phyloP scores from a whole-genome alignment of 2,888 invertebrate genomes.

The Frankliniella intonsa region DNA sequence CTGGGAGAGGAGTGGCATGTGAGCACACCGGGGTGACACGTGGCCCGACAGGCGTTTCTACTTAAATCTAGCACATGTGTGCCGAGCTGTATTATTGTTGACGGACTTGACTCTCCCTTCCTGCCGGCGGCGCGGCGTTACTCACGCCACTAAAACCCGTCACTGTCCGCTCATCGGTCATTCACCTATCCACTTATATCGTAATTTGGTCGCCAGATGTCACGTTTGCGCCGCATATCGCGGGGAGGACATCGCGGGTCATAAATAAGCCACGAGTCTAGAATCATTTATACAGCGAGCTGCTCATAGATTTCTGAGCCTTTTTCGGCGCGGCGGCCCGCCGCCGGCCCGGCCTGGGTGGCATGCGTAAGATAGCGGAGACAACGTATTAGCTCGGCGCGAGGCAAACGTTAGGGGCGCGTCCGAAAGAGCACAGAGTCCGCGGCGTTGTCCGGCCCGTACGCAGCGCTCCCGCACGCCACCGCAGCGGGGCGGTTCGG shows the following conservation, averaged over 20 bases:
- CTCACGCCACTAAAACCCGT: too few species aligned
- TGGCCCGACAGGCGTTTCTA: too few species aligned
- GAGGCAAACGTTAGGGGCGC: background rate
- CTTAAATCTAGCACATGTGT: too few species aligned
- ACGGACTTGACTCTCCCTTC: too few species aligned
- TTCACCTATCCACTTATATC: background rate
- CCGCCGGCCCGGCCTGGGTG: background rate
- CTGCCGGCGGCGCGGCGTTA: too few species aligned
- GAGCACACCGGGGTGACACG: too few species aligned
- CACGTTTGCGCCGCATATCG: background rate
- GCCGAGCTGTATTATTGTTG: too few species aligned
- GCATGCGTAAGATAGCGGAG: background rate
- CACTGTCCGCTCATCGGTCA: background rate
- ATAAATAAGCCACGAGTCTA: background rate
- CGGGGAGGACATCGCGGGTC: background rate
- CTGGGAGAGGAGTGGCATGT: too few species aligned
- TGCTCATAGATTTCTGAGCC: background rate
- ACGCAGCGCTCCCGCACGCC: too few species aligned
- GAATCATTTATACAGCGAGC: background rate
- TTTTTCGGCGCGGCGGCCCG: background rate
- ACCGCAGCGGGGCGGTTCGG: background rate
- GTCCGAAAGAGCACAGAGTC: too few species aligned
- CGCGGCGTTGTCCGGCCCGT: too few species aligned
- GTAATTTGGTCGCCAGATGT: constrained; percentile 6
- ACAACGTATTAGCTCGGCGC: background rate